Percentiles rank a stretch among this genome's conserved stretches.
Conservation (phyloP, 2,888 invertebrate species). For the Rhingia rostrata region DNA sequence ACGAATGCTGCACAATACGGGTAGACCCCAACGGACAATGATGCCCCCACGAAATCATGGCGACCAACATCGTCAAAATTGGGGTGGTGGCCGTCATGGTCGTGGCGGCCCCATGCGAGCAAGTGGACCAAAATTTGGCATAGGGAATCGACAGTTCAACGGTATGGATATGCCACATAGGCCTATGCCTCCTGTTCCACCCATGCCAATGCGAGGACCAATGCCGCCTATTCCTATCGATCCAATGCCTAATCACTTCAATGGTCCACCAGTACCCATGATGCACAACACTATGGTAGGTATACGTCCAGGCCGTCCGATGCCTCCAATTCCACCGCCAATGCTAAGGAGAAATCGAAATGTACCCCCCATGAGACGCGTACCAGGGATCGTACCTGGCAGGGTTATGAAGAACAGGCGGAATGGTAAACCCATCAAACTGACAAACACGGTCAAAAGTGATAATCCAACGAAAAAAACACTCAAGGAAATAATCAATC, state of each 20-base stretch:
- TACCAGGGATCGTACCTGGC: conserved; percentile 75
- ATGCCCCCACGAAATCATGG: conserved; percentile 75
- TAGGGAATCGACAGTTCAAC: conserved; percentile 53
- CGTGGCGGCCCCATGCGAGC: conserved; percentile 44
- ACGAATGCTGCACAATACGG: conserved; percentile 42
- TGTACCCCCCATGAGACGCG: conserved; percentile 74
- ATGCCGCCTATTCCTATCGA: conserved; percentile 75
- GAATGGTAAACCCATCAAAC: conserved; percentile 78
- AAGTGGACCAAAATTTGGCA: conserved; percentile 46
- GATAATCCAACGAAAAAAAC: conserved; percentile 78
- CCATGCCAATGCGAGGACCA: conserved; percentile 75
- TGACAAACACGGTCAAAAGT: conserved; percentile 78
- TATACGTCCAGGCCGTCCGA: conserved; percentile 72
- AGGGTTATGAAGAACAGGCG: conserved; percentile 78
- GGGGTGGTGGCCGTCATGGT: conserved; percentile 60
- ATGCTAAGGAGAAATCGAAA: conserved; percentile 72
- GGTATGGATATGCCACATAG: conserved; percentile 70
- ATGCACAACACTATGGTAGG: conserved; percentile 75
- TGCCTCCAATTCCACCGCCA: conserved; percentile 77
- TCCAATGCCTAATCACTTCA: conserved; percentile 56
- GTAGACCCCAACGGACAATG: conserved; percentile 73
- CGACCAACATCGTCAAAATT: conserved; percentile 53
- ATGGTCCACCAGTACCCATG: conserved; percentile 75
- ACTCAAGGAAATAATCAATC: conserved; percentile 81
- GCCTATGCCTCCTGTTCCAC: conserved; percentile 76